phyloP scores from a whole-genome alignment of 2,888 invertebrate species.

The Parthenolecanium corni region DNA sequence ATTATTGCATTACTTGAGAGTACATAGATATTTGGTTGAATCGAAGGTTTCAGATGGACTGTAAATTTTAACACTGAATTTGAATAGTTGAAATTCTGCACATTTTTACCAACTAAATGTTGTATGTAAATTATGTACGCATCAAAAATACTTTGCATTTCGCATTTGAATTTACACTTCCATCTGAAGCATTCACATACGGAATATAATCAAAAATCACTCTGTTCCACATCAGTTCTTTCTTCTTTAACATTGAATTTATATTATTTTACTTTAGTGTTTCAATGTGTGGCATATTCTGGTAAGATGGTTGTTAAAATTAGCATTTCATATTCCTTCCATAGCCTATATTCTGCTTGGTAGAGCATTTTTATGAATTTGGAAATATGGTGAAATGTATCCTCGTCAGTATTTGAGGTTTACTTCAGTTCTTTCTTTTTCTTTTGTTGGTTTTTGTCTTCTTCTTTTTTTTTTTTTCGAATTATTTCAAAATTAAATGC shows the following conservation, averaged over 20 bases:
- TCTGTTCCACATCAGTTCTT: not conserved
- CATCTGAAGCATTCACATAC: not conserved
- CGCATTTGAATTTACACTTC: not conserved
- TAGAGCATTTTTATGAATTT: no score
- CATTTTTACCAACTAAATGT: no score
- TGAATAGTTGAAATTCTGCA: not conserved
- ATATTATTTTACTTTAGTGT: constrained; percentile 40
- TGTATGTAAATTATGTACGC: no score
- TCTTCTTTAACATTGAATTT: not conserved
- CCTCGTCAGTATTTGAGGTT: no score
- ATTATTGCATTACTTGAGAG: not conserved
- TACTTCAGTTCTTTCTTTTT: no score
- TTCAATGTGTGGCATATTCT: constrained; percentile 91
- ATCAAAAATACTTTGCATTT: not conserved
- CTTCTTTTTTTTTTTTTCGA: no score
- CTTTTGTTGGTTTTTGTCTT: no score
- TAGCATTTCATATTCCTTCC: not conserved
- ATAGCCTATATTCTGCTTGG: no score
- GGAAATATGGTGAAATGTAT: no score
- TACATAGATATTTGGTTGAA: not conserved
- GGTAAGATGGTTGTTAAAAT: constrained; percentile 53
- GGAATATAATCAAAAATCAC: not conserved
- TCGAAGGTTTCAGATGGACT: not conserved
- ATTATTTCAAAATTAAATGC: no score
- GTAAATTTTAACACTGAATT: not conserved